A percentile compares a stretch with the other conserved stretches of the same genome.
These are phyloP conservation scores for Pristionchus japonicus DNA, from an alignment of 2,888 invertebrate genomes.

Conservation along the genomic window DNA sequence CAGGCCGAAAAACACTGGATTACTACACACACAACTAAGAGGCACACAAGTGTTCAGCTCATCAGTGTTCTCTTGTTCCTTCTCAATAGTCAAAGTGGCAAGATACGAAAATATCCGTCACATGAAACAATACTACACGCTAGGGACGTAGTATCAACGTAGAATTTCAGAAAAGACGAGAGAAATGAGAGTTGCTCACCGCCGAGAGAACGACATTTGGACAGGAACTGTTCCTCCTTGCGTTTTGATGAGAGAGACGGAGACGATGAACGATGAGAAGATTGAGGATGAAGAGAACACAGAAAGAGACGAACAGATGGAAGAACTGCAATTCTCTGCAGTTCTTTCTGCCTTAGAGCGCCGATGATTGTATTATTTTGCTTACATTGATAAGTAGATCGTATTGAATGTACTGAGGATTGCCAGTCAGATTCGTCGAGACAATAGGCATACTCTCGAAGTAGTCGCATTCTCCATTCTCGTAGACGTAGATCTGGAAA, in stretches of 20 bases:
- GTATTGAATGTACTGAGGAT: not conserved
- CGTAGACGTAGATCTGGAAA: slow-evolving; percentile 6
- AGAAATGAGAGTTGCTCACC: not conserved
- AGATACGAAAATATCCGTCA: too few relatives aligned
- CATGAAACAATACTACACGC: too few relatives aligned
- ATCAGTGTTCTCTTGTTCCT: too few relatives aligned
- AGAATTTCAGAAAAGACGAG: not conserved
- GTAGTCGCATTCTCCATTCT: slow-evolving; percentile 27
- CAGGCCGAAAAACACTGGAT: not conserved
- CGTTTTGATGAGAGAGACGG: slow-evolving; percentile 59
- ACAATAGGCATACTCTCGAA: slow-evolving; percentile 41
- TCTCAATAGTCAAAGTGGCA: too few relatives aligned
- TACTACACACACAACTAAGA: too few relatives aligned
- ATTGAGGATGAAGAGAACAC: slow-evolving; percentile 62
- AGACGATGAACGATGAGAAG: slow-evolving; percentile 60
- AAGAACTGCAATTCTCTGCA: slow-evolving; percentile 58
- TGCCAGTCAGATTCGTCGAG: slow-evolving; percentile 16
- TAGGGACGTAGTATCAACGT: too few relatives aligned
- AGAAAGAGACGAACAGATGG: slow-evolving; percentile 66
- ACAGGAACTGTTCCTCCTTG: slow-evolving; percentile 60
- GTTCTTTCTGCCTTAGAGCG: not conserved
- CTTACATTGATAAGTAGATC: slow-evolving; percentile 37
- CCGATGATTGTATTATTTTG: too few relatives aligned
- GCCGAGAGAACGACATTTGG: slow-evolving; percentile 47
- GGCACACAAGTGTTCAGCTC: too few relatives aligned